These are phyloP conservation scores for Lithophane semibrunnea DNA, from an alignment of 2,888 invertebrate genomes.

Conservation along the genomic window DNA sequence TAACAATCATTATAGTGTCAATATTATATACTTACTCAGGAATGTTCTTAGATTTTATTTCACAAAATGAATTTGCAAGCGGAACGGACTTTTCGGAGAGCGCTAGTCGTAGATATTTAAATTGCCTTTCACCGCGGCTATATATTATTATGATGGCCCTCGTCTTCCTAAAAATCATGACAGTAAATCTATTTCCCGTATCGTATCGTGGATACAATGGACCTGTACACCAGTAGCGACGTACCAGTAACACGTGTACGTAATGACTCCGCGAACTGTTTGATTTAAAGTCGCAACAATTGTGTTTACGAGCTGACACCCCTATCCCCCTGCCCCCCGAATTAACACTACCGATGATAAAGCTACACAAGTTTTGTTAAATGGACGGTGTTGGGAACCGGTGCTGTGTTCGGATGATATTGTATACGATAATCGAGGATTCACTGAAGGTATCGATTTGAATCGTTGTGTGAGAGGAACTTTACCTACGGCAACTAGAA, in stretches of 20 bases:
- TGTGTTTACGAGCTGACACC: conserved; percentile 82
- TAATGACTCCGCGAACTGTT: conserved; percentile 88
- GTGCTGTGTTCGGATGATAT: conserved; percentile 46
- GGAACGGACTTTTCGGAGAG: neutral
- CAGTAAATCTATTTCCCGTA: conserved; percentile 7
- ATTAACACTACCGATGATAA: conserved; percentile 70
- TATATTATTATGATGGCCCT: neutral
- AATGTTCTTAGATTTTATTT: neutral
- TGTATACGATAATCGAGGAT: conserved; percentile 24
- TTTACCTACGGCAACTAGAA: neutral
- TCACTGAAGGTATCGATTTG: conserved; percentile 3
- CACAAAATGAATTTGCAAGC: neutral
- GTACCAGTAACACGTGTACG: conserved; percentile 85
- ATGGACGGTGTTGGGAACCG: conserved; percentile 53
- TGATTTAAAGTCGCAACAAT: conserved; percentile 90
- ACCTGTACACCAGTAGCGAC: conserved; percentile 64
- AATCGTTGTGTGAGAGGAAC: neutral
- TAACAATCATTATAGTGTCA: neutral
- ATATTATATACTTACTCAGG: neutral
- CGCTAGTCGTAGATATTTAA: neutral
- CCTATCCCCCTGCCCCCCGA: conserved; percentile 42
- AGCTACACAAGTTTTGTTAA: conserved; percentile 63
- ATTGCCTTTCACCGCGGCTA: no score
- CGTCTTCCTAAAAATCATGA: neutral
- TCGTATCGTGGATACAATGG: conserved; percentile 69